These are phyloP conservation scores for Carettochelys insculpta DNA, from an alignment of 2,113 vertebrate species.

Conservation along the genomic window DNA sequence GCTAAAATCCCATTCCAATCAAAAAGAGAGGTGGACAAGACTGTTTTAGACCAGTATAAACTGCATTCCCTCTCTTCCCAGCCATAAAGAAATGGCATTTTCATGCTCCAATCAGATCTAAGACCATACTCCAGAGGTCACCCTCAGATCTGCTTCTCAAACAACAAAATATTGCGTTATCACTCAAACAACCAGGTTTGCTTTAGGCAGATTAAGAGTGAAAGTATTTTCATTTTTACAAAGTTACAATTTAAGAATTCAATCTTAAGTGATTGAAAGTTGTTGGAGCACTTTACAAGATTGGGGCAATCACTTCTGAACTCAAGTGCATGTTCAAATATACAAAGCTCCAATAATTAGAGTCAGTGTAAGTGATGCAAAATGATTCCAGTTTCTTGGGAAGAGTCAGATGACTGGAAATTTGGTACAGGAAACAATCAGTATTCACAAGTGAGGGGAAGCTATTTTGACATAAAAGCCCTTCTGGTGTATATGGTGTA, in stretches of 20 bases:
- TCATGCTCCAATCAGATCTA: slow-evolving; percentile 58
- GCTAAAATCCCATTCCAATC: not conserved
- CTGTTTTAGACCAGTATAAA: not conserved
- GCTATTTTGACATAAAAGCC: slow-evolving; percentile 27
- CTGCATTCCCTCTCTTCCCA: slow-evolving; percentile 9
- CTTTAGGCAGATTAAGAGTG: not conserved
- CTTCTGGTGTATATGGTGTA: slow-evolving; percentile 40
- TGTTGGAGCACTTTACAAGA: slow-evolving; percentile 54
- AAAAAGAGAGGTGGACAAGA: not conserved
- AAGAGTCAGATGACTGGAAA: slow-evolving; percentile 55
- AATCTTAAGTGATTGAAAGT: slow-evolving; percentile 54
- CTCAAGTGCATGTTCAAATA: slow-evolving; percentile 52
- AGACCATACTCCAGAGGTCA: slow-evolving; percentile 63
- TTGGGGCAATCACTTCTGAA: slow-evolving; percentile 63
- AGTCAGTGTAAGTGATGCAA: slow-evolving; percentile 41
- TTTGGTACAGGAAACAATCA: not conserved
- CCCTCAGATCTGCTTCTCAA: slow-evolving; percentile 36
- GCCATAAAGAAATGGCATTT: slow-evolving; percentile 41
- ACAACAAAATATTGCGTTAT: not conserved
- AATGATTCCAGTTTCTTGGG: slow-evolving; percentile 48
- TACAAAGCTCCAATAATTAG: slow-evolving; percentile 53
- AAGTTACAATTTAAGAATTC: slow-evolving; percentile 18
- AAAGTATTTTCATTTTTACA: slow-evolving; percentile 22
- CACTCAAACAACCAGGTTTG: slow-evolving; percentile 23
- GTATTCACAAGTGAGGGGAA: slow-evolving; percentile 13